Conservation (phyloP, 2,888 invertebrate genomes). For the Leptopilina drosophilae region DNA sequence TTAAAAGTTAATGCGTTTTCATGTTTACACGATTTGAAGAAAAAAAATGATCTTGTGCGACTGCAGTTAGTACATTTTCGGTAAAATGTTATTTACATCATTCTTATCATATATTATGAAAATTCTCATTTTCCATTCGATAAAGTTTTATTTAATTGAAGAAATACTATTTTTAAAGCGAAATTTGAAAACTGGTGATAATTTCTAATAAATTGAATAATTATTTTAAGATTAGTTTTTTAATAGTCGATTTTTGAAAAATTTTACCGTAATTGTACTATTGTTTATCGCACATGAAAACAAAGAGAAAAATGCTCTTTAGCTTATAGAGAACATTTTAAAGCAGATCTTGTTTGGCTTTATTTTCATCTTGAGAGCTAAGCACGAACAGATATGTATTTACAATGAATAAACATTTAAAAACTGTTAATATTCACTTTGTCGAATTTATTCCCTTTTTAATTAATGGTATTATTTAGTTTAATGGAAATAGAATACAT, state of each 20-base stretch:
- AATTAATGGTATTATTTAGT: too few relatives aligned
- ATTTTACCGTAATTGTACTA: neutral
- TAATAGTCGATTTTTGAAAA: neutral
- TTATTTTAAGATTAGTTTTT: neutral
- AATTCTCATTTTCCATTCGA: neutral
- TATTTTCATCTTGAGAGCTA: conserved; percentile 12
- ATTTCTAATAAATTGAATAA: too few relatives aligned
- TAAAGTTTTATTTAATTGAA: too few relatives aligned
- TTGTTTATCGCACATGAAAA: conserved; percentile 2
- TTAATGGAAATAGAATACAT: too few relatives aligned
- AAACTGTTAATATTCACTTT: conserved; percentile 13
- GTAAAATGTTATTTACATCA: neutral
- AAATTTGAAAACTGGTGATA: too few relatives aligned
- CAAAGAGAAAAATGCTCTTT: conserved; percentile 8
- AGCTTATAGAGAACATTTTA: conserved; percentile 1
- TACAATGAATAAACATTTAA: conserved; percentile 37
- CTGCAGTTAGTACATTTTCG: conserved; percentile 27
- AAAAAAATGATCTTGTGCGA: conserved; percentile 26
- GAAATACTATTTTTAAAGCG: too few relatives aligned
- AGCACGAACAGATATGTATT: conserved; percentile 36
- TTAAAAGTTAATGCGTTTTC: conserved; percentile 33
- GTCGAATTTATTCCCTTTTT: neutral
- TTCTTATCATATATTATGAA: neutral
- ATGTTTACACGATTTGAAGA: conserved; percentile 21
- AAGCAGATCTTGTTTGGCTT: conserved; percentile 4